Evolutionary conservation across 2,113 vertebrate species (phyloP).

Genomic region (Pygoscelis adeliae): DNA sequence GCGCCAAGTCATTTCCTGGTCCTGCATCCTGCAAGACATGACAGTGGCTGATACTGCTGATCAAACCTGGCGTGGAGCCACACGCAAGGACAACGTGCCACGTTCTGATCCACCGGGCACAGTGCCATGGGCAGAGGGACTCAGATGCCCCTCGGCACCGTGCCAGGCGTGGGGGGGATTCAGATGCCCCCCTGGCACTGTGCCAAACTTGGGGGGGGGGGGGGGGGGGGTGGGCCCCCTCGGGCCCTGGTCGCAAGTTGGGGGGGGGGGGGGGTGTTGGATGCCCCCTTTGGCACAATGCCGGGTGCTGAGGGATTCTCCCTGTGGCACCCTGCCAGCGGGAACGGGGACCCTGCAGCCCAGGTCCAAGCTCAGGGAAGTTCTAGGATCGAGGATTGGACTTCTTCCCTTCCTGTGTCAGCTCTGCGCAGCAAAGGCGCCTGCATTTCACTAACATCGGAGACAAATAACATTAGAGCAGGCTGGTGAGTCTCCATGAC

Average conservation of each 20-base stretch:
- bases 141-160: slow-evolving; percentile 28
- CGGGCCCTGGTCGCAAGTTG: too few species aligned
- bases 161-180: slow-evolving; percentile 16
- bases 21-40: not conserved
- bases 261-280: not conserved
- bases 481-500: not conserved
- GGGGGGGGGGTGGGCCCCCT: too few species aligned
- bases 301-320: not conserved
- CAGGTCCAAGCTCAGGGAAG: not conserved
- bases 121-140: not conserved
- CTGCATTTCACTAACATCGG: rapidly evolving
- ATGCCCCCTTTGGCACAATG: slow-evolving; percentile 37
- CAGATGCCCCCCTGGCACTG: slow-evolving; percentile 24
- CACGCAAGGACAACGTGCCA: slow-evolving; percentile 20
- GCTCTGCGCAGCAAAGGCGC: rapidly evolving
- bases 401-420: not conserved
- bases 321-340: slow-evolving; percentile 3
- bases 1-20: not conserved
- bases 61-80: slow-evolving; percentile 67
- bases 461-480: not conserved
- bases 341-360: not conserved
- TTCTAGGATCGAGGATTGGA: not conserved
- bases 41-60: not conserved
- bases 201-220: not conserved
- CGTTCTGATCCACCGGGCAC: not conserved